These are phyloP conservation scores for Pantherophis vulpinus DNA, from an alignment of 2,797 vertebrate species.

Conservation along the genomic window DNA sequence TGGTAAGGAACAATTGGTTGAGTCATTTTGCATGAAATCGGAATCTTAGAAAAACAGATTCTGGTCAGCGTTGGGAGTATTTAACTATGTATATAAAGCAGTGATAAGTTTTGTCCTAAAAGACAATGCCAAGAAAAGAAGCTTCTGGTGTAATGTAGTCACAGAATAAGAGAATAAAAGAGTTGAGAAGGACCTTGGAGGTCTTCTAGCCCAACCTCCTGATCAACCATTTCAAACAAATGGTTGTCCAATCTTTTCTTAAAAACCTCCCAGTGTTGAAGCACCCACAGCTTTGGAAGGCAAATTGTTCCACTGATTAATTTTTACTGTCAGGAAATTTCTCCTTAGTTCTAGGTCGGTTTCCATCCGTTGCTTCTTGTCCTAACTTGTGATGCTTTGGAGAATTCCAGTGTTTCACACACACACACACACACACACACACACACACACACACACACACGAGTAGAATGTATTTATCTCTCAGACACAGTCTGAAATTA, in stretches of 20 bases:
- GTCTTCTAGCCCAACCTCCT: background rate
- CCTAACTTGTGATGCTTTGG: background rate
- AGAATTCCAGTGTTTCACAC: background rate
- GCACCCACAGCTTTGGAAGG: background rate
- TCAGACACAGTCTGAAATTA: background rate
- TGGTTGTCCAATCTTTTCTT: background rate
- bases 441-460: too few species aligned
- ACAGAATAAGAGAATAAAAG: background rate
- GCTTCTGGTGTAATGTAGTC: background rate
- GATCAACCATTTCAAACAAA: background rate
- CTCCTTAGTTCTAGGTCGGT: background rate
- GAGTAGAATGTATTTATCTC: background rate
- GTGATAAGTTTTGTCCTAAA: constrained; percentile 13
- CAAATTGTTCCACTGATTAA: background rate
- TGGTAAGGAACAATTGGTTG: constrained; percentile 26
- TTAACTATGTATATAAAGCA: constrained; percentile 25
- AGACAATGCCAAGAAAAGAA: background rate
- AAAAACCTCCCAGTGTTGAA: background rate
- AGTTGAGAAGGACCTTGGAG: background rate
- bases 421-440: too few species aligned
- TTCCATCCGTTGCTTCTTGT: background rate
- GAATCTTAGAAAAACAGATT: constrained; percentile 61
- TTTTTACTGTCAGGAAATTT: background rate
- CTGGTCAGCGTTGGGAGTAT: constrained; percentile 1
- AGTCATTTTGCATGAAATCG: constrained; percentile 46